Base-by-base conservation (phyloP, 2,113 vertebrate genomes). In the Plecturocebus donacophilus region DNA sequence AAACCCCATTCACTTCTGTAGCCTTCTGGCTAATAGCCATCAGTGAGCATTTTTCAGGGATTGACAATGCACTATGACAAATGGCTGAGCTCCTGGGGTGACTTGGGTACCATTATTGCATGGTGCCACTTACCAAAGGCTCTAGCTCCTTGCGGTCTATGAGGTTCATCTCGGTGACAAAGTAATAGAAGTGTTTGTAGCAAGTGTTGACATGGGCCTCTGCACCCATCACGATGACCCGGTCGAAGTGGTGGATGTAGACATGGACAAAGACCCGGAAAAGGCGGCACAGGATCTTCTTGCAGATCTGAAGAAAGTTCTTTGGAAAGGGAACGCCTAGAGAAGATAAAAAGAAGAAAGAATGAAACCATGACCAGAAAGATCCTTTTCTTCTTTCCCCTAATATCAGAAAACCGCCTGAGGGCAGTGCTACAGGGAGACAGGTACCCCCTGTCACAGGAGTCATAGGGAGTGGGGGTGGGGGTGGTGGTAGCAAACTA, bases 151-250 rank as follows among this genome's bases (percentile, higher is more conserved):
- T 99, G 96, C 98, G 99, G 97, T 99, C 99, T 98, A 99, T 99
- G 97, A 99, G 99, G 97, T 99, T 99, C 95, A 99, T 98, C 94
- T 99, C 99, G 10, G 99, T 99, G 97, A 99, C 99, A 32, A 99
- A 99, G 98, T 99, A 99, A 98, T 99, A 99, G 98, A 99, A 99
- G 97, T 99, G 99, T 96, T 99, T 99, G 98, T 99, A 99, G 97
- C 99, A 99, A 95, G 99, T 99, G 98, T 99, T 99, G 97, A 99
- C 98, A 0, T 99, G 99, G 30, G 99, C 99, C 97, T 99, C 99
- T 0, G 99, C 99, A 0, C 99, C 99, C 99, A 99, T 99, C 80
- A 99, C 96, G 47, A 99, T 98, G 96, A 99, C 99, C 0, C 99
- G 99, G 98, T 99, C 99, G 0, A 99, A 99, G 90, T 99, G 99